Percentiles rank a stretch among this genome's conserved stretches.
These are phyloP conservation scores for Tragulus kanchil DNA, from an alignment of 2,113 vertebrate species.

Conservation along the genomic window DNA sequence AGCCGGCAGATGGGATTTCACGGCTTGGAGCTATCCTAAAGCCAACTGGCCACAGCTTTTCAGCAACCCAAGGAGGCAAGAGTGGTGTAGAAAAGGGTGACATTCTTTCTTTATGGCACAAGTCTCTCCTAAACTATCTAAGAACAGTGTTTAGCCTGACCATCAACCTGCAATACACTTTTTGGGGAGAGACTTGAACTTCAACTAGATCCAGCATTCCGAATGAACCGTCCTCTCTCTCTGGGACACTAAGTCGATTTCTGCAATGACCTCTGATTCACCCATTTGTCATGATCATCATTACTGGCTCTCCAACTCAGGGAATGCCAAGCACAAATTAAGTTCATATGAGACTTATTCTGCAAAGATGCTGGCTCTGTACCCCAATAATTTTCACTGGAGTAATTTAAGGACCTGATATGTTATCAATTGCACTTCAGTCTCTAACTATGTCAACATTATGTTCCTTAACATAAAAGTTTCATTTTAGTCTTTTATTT, in stretches of 20 bases:
- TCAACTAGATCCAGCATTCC: not conserved
- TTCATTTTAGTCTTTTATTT: constrained; percentile 56
- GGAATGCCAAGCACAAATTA: constrained; percentile 51
- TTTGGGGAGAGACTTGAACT: not conserved
- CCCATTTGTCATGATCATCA: not conserved
- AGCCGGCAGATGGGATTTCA: not conserved
- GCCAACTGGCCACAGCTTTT: not conserved
- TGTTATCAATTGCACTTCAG: constrained; percentile 42
- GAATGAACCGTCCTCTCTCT: not conserved
- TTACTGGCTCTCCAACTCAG: not conserved
- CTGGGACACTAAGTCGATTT: not conserved
- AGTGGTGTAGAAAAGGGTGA: not conserved
- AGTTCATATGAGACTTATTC: not conserved
- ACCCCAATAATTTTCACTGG: not conserved
- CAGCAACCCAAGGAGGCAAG: not conserved
- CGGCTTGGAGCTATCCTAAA: not conserved
- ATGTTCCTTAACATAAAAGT: constrained; percentile 71
- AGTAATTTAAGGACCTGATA: constrained; percentile 43
- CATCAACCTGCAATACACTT: fast-evolving
- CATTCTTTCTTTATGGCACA: not conserved
- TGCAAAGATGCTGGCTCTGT: not conserved
- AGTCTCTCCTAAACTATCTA: not conserved
- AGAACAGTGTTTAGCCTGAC: not conserved
- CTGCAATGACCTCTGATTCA: not conserved
- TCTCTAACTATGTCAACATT: constrained; percentile 48